Conservation (phyloP, 2,797 vertebrate genomes). For the Anableps anableps region DNA sequence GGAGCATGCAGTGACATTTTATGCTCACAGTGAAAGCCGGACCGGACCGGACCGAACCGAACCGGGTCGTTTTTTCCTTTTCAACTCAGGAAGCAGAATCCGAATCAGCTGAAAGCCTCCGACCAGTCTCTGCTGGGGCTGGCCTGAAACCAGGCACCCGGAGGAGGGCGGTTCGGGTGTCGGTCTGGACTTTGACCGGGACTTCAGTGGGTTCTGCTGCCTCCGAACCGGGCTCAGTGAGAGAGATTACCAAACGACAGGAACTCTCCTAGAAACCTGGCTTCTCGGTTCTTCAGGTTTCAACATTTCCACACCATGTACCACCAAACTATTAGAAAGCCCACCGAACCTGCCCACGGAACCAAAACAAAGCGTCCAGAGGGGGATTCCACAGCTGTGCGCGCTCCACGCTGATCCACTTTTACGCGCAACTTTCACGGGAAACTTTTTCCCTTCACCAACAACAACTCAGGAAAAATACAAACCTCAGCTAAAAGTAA, state of each 20-base stretch:
- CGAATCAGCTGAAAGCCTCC: not conserved
- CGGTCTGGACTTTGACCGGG: not conserved
- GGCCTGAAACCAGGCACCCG: too few species aligned
- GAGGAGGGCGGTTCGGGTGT: not conserved
- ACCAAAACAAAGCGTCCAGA: not conserved
- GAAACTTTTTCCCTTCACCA: conserved; percentile 3
- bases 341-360: not conserved
- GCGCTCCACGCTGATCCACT: conserved; percentile 7
- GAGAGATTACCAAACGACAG: too few species aligned
- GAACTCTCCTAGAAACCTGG: too few species aligned
- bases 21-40: not conserved
- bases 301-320: too few species aligned
- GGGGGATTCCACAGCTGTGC: not conserved
- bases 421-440: conserved; percentile 42
- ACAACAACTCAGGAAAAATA: not conserved
- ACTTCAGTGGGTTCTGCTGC: not conserved
- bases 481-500: not conserved
- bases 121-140: not conserved
- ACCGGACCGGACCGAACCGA: too few species aligned
- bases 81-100: not conserved
- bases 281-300: too few species aligned
- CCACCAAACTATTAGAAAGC: not conserved
- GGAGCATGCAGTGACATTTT: not conserved
- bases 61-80: too few species aligned
- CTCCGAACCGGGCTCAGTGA: too few species aligned